Conservation (phyloP, 2,797 vertebrate species). For the Mus spretus region DNA sequence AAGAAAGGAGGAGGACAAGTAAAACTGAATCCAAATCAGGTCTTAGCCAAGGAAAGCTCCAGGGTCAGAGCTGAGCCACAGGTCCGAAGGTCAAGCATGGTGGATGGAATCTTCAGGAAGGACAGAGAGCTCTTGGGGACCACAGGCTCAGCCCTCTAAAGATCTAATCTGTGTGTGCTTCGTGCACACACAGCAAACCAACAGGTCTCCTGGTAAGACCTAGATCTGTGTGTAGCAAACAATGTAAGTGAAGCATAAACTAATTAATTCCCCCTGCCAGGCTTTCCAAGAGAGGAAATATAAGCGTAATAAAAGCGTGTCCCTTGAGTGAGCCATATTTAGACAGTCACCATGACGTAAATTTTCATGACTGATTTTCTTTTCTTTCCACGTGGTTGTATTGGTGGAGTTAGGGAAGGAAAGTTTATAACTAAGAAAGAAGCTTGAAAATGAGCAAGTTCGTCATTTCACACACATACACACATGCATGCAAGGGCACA, state of each 20-base stretch:
- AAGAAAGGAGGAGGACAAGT: not conserved
- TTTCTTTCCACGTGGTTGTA: not conserved
- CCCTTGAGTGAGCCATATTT: constrained; percentile 34
- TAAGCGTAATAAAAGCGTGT: constrained; percentile 24
- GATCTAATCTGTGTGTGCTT: not conserved
- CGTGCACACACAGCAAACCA: not conserved
- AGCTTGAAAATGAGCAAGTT: constrained; percentile 49
- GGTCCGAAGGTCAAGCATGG: not conserved
- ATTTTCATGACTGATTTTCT: constrained; percentile 61
- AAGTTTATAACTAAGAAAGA: not conserved
- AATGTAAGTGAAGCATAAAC: constrained; percentile 47
- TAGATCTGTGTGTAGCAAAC: not conserved
- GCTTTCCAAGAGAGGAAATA: constrained; percentile 59
- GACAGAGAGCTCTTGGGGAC: not conserved
- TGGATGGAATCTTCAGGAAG: not conserved
- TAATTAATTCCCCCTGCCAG: constrained; percentile 19
- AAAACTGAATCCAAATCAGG: constrained; percentile 10
- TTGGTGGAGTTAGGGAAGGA: not conserved
- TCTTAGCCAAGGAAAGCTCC: not conserved
- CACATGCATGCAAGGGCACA: not conserved
- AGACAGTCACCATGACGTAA: constrained; percentile 37
- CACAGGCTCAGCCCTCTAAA: not conserved
- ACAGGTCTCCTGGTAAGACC: not conserved
- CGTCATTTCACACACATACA: constrained; percentile 2
- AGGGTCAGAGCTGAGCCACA: not conserved